Conservation (phyloP, 2,888 invertebrate genomes). For the Sabatieria punctata region DNA sequence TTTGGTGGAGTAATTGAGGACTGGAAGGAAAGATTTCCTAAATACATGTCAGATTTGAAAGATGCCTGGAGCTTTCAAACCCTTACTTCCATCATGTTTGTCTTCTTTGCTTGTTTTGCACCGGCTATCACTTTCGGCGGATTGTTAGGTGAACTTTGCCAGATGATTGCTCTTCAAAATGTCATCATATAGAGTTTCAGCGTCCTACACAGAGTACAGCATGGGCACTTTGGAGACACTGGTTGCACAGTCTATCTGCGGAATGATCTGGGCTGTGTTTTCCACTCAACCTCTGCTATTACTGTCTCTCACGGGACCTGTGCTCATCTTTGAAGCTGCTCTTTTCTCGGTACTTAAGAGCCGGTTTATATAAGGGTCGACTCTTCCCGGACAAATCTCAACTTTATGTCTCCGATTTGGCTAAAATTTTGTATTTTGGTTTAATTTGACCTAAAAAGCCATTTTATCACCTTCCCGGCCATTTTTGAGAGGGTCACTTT, state of each 20-base stretch:
- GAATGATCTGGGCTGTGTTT: conserved; percentile 66
- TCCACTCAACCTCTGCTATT: conserved; percentile 86
- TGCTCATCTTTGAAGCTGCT: too few relatives aligned
- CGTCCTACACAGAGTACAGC: conserved; percentile 65
- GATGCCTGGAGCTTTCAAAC: conserved; percentile 70
- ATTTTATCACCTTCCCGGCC: too few relatives aligned
- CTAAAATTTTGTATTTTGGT: too few relatives aligned
- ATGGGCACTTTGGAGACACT: conserved; percentile 89
- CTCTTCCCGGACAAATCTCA: too few relatives aligned
- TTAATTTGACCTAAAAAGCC: too few relatives aligned
- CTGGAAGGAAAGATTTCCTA: conserved; percentile 51
- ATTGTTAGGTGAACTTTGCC: conserved; percentile 52
- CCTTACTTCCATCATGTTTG: conserved; percentile 79
- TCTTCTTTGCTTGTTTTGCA: conserved; percentile 91
- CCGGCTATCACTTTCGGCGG: conserved; percentile 94
- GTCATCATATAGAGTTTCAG: too few relatives aligned
- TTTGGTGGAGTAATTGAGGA: conserved; percentile 83
- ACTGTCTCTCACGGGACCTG: conserved; percentile 81
- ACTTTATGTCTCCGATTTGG: too few relatives aligned
- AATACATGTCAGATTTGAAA: conserved; percentile 63
- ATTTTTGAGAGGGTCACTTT: too few relatives aligned
- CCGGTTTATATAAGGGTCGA: too few relatives aligned
- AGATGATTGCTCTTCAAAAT: too few relatives aligned
- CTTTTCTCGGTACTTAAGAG: too few relatives aligned
- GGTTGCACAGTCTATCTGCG: conserved; percentile 57